Evolutionary conservation across 1,140 invertebrate species (phyloP), one percentile per base, ranked within the genome.

Genomic region (Drosophila cardini): DNA sequence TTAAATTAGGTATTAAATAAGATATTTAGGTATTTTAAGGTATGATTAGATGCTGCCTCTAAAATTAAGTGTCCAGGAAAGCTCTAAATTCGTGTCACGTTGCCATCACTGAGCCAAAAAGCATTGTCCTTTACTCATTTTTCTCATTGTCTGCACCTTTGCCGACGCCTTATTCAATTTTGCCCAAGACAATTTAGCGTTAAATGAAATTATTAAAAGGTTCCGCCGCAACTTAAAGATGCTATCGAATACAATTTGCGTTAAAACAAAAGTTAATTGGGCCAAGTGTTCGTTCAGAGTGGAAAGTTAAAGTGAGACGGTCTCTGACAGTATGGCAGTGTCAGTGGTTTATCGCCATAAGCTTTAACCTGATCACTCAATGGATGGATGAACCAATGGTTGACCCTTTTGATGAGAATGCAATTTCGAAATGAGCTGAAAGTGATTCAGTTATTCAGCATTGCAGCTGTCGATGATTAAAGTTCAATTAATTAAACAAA

Each of bases 401-500:
- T 76, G 72, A 76, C 72, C 72, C 76, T 69, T 76, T 56, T 15
- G 1, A 16, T 7, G 21, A 34, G 1, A 42, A 42, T 26, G 42
- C 26, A 74, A 53, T 36, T 34, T 15, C 32, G 45, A 68, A 64
- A 40, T 43, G 45, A 45, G 58, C 57, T 53, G 53, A 32, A 45
- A 34, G 32, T 62, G 15, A 62, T 50, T 36, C 42, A 32, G 13
- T 48, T 63, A 42, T 48, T 8, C 5, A n/a, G 34, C 32, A 16
- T 32, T 68, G 65, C 78, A 79, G 82, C 72, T 86, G 83, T 79
- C 76, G 64, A 69, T 86, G 82, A 86, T 86, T 86, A 83, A 82
- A 79, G 68, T 73, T 76, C 84, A 87, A 86, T 86, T 86, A 86
- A 86, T 87, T 83, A 87, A 87, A 86, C 79, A 83, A 86, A 74